phyloP scores from a whole-genome alignment of 2,113 vertebrate species.

The Sapajus apella region DNA sequence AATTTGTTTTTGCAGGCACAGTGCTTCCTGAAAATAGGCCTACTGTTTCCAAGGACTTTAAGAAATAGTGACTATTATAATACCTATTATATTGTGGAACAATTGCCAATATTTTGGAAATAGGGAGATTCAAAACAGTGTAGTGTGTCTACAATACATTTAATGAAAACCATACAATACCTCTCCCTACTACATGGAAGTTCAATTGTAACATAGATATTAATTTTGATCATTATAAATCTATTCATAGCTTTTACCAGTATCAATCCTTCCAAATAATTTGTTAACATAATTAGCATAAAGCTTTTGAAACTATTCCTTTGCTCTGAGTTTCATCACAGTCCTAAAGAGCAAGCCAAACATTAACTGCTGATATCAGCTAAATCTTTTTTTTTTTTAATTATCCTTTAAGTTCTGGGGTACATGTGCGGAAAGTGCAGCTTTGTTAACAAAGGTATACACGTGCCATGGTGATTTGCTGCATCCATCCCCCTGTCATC shows the following conservation, averaged over 20 bases:
- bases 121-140: neutral
- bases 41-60: neutral
- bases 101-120: neutral
- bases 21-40: neutral
- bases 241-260: conserved; percentile 42
- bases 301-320: conserved; percentile 45
- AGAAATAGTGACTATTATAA: neutral
- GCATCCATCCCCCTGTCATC: too few relatives aligned
- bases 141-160: neutral
- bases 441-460: too few relatives aligned
- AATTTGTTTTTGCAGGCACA: neutral
- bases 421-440: too few relatives aligned
- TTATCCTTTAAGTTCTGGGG: too few relatives aligned
- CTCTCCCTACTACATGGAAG: neutral
- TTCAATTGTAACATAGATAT: conserved; percentile 37
- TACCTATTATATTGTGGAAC: neutral
- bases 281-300: conserved; percentile 43
- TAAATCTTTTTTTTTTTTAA: neutral
- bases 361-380: conserved; percentile 43
- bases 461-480: too few relatives aligned
- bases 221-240: conserved; percentile 43
- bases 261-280: conserved; percentile 37
- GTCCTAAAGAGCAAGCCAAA: conserved; percentile 44
- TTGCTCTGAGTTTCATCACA: conserved; percentile 41
- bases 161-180: neutral